Conservation (phyloP, 2,113 vertebrate genomes). For the Climacteris rufus region DNA sequence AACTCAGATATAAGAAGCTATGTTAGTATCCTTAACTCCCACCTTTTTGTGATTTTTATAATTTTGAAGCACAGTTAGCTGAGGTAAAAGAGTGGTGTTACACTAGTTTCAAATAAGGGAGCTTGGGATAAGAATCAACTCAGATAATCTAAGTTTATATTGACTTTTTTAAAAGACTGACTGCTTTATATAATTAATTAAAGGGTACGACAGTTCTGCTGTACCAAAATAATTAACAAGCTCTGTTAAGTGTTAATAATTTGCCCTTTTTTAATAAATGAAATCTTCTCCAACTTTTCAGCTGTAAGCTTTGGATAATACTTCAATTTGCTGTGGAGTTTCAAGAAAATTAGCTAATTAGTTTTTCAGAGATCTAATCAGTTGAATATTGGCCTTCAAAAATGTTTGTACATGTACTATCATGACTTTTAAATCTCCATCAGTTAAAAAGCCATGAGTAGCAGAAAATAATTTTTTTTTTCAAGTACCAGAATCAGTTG, state of each 20-base stretch:
- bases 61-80: not conserved
- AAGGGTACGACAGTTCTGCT: not conserved
- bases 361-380: conserved; percentile 37
- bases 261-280: not conserved
- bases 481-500: not conserved
- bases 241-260: not conserved
- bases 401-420: not conserved
- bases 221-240: not conserved
- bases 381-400: conserved; percentile 10
- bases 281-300: conserved; percentile 2
- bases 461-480: not conserved
- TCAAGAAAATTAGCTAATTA: conserved; percentile 48
- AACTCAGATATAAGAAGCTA: not conserved
- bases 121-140: not conserved
- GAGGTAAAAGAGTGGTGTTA: not conserved
- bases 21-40: not conserved
- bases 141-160: not conserved
- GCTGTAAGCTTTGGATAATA: not conserved
- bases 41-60: not conserved
- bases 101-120: not conserved
- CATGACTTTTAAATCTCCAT: not conserved
- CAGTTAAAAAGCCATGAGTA: not conserved
- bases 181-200: not conserved
- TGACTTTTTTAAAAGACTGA: not conserved
- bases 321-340: conserved; percentile 23